phyloP scores from a whole-genome alignment of 2,888 invertebrate genomes.

The Trilocha varians region DNA sequence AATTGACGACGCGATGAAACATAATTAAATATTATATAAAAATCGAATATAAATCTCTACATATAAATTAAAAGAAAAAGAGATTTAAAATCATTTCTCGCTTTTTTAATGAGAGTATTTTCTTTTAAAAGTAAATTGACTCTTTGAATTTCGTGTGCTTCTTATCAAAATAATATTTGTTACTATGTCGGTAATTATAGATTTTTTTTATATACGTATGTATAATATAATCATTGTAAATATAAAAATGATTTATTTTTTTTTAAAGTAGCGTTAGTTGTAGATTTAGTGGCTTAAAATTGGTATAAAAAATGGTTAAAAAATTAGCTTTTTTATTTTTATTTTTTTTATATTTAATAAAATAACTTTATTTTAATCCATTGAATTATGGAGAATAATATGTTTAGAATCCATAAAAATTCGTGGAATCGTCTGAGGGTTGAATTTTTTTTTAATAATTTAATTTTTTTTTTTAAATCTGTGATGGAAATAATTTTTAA shows the following conservation, averaged over 20 bases:
- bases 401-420: slow-evolving; percentile 42
- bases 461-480: slow-evolving; percentile 8
- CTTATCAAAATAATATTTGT: too few species aligned
- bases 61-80: too few species aligned
- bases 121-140: too few species aligned
- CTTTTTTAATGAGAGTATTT: too few species aligned
- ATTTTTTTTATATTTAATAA: background rate
- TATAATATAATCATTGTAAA: slow-evolving; percentile 3
- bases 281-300: background rate
- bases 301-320: background rate
- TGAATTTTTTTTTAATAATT: slow-evolving; percentile 14
- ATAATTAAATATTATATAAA: too few species aligned
- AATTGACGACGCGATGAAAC: too few species aligned
- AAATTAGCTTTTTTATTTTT: slow-evolving; percentile 1
- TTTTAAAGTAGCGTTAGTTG: background rate
- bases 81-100: too few species aligned
- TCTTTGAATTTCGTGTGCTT: too few species aligned
- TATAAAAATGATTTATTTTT: background rate
- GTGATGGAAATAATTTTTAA: slow-evolving; percentile 7
- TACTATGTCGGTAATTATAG: too few species aligned
- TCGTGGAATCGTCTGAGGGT: slow-evolving; percentile 24
- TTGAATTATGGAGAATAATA: slow-evolving; percentile 56
- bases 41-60: too few species aligned
- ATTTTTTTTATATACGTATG: background rate
- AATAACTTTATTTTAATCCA: slow-evolving; percentile 28